These are phyloP conservation scores for Neoaliturus tenellus DNA, from an alignment of 2,888 invertebrate genomes.

Conservation along the genomic window DNA sequence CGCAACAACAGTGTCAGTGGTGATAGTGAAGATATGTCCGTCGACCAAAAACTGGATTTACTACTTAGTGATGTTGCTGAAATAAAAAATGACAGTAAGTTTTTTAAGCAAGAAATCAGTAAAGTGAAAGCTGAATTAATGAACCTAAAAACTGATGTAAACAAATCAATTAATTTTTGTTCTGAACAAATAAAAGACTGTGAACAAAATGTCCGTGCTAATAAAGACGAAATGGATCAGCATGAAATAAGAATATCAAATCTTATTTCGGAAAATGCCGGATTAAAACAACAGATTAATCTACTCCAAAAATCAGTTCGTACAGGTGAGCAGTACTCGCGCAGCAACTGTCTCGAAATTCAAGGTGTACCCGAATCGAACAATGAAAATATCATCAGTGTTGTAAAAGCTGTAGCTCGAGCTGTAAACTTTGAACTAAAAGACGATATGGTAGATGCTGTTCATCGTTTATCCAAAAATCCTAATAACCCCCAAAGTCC, in stretches of 20 bases:
- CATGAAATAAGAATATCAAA: background rate
- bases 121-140: background rate
- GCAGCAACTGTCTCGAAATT: constrained; percentile 30
- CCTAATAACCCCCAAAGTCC: background rate
- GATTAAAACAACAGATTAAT: background rate
- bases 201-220: background rate
- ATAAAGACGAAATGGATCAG: background rate
- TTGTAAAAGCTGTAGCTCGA: background rate
- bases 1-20: too few species aligned
- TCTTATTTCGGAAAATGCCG: background rate
- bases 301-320: background rate
- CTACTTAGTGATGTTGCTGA: background rate
- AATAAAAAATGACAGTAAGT: background rate
- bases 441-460: background rate
- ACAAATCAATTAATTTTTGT: background rate
- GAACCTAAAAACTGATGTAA: too few species aligned
- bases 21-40: too few species aligned
- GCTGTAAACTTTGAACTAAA: background rate
- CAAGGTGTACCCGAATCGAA: background rate
- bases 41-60: too few species aligned
- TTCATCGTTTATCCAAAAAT: constrained; percentile 23
- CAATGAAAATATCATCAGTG: constrained; percentile 5
- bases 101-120: background rate
- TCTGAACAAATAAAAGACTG: background rate
- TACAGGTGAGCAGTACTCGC: constrained; percentile 18